Conservation (phyloP, 2,888 invertebrate species). For the Tanypteryx hageni region DNA sequence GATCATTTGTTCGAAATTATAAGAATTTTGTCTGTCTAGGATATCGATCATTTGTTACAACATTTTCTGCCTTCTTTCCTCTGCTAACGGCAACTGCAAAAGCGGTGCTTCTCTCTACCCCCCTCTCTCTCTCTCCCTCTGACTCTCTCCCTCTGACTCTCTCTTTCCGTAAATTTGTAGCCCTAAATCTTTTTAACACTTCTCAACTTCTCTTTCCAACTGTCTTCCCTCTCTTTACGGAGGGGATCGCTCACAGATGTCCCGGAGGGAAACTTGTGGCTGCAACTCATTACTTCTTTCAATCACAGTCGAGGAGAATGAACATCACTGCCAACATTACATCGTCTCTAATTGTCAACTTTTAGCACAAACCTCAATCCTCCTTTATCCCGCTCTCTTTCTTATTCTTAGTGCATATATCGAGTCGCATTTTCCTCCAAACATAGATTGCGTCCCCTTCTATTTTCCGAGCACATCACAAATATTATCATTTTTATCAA, state of each 20-base stretch:
- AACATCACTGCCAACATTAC: conserved; percentile 10
- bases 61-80: too few relatives aligned
- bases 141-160: not conserved
- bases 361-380: not conserved
- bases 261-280: conserved; percentile 41
- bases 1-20: too few relatives aligned
- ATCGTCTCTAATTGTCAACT: not conserved
- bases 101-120: not conserved
- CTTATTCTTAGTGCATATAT: not conserved
- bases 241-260: conserved; percentile 4
- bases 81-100: too few relatives aligned
- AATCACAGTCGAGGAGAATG: conserved; percentile 57
- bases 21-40: too few relatives aligned
- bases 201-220: not conserved
- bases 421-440: not conserved
- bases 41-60: too few relatives aligned
- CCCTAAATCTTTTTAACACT: not conserved
- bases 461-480: not conserved
- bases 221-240: not conserved
- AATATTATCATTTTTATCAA: not conserved
- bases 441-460: not conserved
- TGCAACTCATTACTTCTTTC: not conserved
- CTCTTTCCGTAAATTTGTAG: not conserved
- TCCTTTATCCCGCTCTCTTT: not conserved
- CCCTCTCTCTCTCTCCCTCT: not conserved